A percentile compares a stretch with the other conserved stretches of the same genome.
phyloP scores from a whole-genome alignment of 1,140 invertebrate genomes.

The Pseudomyrmex cubaensis region DNA sequence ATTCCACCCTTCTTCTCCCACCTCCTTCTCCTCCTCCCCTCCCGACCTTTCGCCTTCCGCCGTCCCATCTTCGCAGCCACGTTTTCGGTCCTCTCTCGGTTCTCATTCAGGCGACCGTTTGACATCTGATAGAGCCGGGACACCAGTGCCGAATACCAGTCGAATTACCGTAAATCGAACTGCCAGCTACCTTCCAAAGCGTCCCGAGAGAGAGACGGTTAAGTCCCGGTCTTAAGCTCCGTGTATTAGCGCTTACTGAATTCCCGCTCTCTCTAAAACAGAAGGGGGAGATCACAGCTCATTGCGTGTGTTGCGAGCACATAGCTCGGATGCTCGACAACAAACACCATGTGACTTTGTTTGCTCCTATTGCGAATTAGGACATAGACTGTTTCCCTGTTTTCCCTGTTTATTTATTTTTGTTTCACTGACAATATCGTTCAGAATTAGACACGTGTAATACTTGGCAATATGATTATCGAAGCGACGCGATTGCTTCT shows the following conservation, averaged over 20 bases:
- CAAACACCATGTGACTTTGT: slow-evolving; percentile 24
- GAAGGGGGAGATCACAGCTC: slow-evolving; percentile 56
- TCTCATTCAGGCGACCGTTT: slow-evolving; percentile 71
- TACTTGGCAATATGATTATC: not conserved
- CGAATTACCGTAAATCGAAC: slow-evolving; percentile 78
- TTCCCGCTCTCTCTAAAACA: slow-evolving; percentile 40
- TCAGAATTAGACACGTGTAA: too few species aligned
- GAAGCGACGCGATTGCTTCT: not conserved
- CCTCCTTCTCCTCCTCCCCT: not conserved
- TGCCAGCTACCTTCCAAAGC: slow-evolving; percentile 61
- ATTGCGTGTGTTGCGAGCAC: slow-evolving; percentile 24
- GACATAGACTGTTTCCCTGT: not conserved
- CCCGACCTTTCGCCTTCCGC: not conserved
- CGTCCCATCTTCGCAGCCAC: slow-evolving; percentile 16
- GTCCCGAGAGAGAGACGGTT: slow-evolving; percentile 32
- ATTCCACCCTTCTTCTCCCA: slow-evolving; percentile 16
- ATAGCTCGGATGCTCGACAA: slow-evolving; percentile 1
- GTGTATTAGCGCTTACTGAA: slow-evolving; percentile 66
- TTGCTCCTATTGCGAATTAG: not conserved
- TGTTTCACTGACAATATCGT: not conserved
- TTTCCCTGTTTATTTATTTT: not conserved
- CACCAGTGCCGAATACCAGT: slow-evolving; percentile 70
- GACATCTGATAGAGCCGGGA: slow-evolving; percentile 72
- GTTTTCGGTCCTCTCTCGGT: slow-evolving; percentile 66
- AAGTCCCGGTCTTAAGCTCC: slow-evolving; percentile 48